Percentiles rank a stretch among this genome's conserved stretches.
Conservation (phyloP, 64 coral and sea anemone species). For the Stylophora pistillata region DNA sequence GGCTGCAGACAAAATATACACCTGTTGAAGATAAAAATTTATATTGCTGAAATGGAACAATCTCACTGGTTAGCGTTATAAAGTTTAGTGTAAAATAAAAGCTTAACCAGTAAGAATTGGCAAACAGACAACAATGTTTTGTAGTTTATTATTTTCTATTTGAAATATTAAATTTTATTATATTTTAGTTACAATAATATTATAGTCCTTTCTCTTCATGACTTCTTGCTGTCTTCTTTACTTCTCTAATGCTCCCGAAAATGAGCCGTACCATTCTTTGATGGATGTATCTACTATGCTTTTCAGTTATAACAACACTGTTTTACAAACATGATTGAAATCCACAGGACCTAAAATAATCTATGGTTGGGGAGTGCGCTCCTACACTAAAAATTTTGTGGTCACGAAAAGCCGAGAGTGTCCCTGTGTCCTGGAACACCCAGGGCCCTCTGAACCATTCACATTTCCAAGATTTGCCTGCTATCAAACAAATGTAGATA, state of each 20-base stretch:
- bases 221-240: background rate
- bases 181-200: background rate
- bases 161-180: background rate
- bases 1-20: background rate
- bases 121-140: background rate
- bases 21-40: too few relatives aligned
- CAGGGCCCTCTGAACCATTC: background rate
- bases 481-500: background rate
- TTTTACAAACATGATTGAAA: background rate
- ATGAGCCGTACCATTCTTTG: background rate
- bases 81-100: too few relatives aligned
- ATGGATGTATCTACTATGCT: background rate
- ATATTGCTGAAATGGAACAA: too few relatives aligned
- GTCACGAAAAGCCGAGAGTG: too few relatives aligned
- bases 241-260: background rate
- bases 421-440: background rate
- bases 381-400: too few relatives aligned
- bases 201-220: background rate
- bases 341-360: conserved; percentile 10
- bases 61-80: too few relatives aligned
- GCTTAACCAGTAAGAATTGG: background rate
- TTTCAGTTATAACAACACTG: background rate
- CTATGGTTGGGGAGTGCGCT: background rate
- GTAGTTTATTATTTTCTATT: background rate
- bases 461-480: background rate